phyloP scores from a whole-genome alignment of 2,113 vertebrate genomes.

The Aspidoscelis tigris region DNA sequence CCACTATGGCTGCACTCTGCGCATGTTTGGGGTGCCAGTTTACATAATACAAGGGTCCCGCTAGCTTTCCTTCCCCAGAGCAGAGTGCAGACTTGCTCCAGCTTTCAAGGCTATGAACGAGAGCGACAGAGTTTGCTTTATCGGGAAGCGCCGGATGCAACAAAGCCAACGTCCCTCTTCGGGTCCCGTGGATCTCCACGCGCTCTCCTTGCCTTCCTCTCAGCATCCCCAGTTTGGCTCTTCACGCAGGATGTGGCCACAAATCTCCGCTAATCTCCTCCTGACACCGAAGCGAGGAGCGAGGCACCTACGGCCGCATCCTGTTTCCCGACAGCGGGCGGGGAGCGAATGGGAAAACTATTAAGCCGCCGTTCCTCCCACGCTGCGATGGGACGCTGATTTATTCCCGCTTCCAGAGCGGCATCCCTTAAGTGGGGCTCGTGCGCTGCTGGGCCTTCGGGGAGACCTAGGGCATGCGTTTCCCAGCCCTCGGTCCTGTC shows the following conservation, averaged over 20 bases:
- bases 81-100: neutral
- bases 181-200: neutral
- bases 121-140: neutral
- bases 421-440: conserved; percentile 42
- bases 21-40: too few relatives aligned
- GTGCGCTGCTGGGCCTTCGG: neutral
- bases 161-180: neutral
- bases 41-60: too few relatives aligned
- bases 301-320: conserved; percentile 38
- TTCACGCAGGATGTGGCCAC: conserved; percentile 41
- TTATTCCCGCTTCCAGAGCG: conserved; percentile 41
- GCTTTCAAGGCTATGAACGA: neutral
- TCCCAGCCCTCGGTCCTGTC: conserved; percentile 39
- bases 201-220: neutral
- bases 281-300: conserved; percentile 20
- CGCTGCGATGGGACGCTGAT: conserved; percentile 36
- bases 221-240: conserved; percentile 16
- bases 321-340: conserved; percentile 23
- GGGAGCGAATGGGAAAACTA: conserved; percentile 40
- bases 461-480: conserved; percentile 33
- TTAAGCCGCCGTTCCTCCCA: conserved; percentile 27
- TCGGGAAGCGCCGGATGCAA: neutral
- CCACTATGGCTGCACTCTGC: too few relatives aligned
- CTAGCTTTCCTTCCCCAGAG: too few relatives aligned
- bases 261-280: conserved; percentile 41